Conservation (phyloP, 2,113 vertebrate genomes). For the Deroptyus accipitrinus region DNA sequence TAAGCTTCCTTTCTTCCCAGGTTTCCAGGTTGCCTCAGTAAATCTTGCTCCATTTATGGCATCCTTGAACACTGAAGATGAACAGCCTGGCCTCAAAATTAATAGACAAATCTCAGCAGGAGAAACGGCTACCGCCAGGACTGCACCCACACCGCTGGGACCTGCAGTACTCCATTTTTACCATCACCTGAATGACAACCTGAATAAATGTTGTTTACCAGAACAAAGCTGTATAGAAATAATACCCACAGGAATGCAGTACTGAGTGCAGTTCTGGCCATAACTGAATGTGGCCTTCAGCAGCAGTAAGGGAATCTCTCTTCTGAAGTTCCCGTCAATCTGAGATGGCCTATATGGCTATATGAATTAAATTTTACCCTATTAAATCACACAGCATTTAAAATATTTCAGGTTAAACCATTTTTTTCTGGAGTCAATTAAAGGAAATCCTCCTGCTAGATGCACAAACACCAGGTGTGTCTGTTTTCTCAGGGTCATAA, state of each 20-base stretch:
- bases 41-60: not conserved
- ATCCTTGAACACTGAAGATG: not conserved
- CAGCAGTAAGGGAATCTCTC: not conserved
- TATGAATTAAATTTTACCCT: not conserved
- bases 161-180: not conserved
- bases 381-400: not conserved
- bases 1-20: not conserved
- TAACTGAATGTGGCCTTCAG: not conserved
- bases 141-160: not conserved
- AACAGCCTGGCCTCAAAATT: not conserved
- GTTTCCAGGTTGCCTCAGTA: not conserved
- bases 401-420: not conserved
- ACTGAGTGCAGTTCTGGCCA: not conserved
- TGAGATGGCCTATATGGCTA: not conserved
- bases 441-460: not conserved
- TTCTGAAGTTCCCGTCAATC: accelerated
- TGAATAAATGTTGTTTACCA: not conserved
- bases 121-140: not conserved
- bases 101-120: not conserved
- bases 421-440: not conserved
- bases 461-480: not conserved
- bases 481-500: not conserved
- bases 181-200: not conserved
- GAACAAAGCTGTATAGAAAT: not conserved
- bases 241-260: not conserved